Base-by-base conservation (phyloP, 2,888 invertebrate species). In the Perithous albicinctus region DNA sequence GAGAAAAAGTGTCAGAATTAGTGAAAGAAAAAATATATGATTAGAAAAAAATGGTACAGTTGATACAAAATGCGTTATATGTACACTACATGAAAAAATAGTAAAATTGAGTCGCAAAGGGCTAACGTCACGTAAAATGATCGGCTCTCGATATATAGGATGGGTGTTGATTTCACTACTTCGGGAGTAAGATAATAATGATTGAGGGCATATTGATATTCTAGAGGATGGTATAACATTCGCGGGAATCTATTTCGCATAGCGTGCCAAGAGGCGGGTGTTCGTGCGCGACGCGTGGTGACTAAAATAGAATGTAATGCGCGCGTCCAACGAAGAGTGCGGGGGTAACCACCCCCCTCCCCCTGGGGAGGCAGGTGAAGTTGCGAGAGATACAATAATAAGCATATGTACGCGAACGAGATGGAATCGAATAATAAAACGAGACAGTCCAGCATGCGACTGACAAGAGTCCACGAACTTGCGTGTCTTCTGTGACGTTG, bases 301-400 rank as follows among this genome's bases (percentile, higher is more conserved):
- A 69, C 54, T 51, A 35, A 80, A 80, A 80, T 80, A 80, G 80
- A 72, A 72, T 51, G 18, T 51, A 76, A 72, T 67, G 51, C 51
- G 66, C 76, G 80, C 29, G 59, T 72, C 43, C 43, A 51, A 48
- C 59, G 26, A 23, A 48, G 63, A 64, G 69, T 8, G 48, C 48
- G 51, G 51, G 64, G 76, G 72, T 70, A 70, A 70, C 32, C 20
- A 5, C 8, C 15, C 10, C 29, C 15, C 8, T 18, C 29, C 59
- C 66, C 20, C 75, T 48, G 70, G 59, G 70, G 43, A 76, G 41
- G 66, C 76, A 77, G 76, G 76, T 76, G 56, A 67, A 76, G 63
- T 56, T 61, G 51, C 41, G 59, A 18, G 63, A 38, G 64, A 70
- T 35, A 72, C 32, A 54, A 75, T 59, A 59, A 76, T 67, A 73